These are phyloP conservation scores for Cerastis rubricosa DNA, from an alignment of 2,888 invertebrate species.

Conservation along the genomic window DNA sequence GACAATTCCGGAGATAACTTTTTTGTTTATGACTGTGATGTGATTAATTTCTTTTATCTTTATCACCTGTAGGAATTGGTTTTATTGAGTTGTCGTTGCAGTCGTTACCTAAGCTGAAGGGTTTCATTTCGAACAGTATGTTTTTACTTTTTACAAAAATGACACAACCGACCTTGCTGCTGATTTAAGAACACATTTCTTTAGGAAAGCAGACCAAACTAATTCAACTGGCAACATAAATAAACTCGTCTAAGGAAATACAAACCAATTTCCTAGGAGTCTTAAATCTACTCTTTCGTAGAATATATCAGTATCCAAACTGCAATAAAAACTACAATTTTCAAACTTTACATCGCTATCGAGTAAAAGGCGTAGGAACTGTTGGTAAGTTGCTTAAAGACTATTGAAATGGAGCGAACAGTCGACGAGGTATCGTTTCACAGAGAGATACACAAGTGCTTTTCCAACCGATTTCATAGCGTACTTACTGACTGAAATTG, in stretches of 20 bases:
- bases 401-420: slow-evolving; percentile 64
- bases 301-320: slow-evolving; percentile 67
- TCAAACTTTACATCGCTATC: slow-evolving; percentile 68
- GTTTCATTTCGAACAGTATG: neutral
- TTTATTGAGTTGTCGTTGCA: neutral
- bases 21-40: slow-evolving; percentile 18
- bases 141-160: neutral
- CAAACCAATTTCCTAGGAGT: slow-evolving; percentile 34
- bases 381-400: slow-evolving; percentile 70
- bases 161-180: neutral
- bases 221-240: neutral
- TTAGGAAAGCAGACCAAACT: neutral
- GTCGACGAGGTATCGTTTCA: slow-evolving; percentile 49
- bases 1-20: slow-evolving; percentile 1
- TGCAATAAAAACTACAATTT: slow-evolving; percentile 72
- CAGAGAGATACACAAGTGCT: slow-evolving; percentile 54
- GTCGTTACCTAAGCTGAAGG: neutral
- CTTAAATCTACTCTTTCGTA: slow-evolving; percentile 38
- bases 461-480: slow-evolving; percentile 59
- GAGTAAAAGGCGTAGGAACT: slow-evolving; percentile 61
- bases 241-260: slow-evolving; percentile 19
- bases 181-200: neutral
- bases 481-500: slow-evolving; percentile 50
- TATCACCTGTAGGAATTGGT: neutral
- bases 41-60: slow-evolving; percentile 17